Conservation (phyloP, 2,888 invertebrate genomes). For the Ariolimax columbianus region DNA sequence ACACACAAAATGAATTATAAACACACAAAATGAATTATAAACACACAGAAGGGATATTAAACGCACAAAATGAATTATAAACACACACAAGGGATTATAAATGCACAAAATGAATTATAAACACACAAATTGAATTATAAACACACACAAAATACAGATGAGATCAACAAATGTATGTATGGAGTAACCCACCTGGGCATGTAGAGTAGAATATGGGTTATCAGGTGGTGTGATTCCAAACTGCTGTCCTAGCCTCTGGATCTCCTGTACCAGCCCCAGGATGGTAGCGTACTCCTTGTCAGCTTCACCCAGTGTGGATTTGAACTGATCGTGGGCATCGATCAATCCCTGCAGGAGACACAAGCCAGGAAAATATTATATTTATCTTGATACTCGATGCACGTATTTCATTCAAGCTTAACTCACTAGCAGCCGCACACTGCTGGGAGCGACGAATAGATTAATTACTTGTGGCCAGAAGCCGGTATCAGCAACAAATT, state of each 20-base stretch:
- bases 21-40: no score
- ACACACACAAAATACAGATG: not conserved
- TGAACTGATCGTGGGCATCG: constrained; percentile 98
- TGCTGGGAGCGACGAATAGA: no score
- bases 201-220: constrained; percentile 98
- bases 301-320: constrained; percentile 96
- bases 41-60: no score
- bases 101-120: no score
- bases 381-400: not conserved
- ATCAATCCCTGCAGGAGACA: constrained; percentile 86
- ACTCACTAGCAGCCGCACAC: no score
- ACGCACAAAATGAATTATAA: no score
- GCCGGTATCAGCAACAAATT: no score
- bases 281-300: constrained; percentile 98
- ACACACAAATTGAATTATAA: no score
- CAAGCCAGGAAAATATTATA: not conserved
- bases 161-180: not conserved
- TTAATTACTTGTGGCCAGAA: no score
- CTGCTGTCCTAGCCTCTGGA: constrained; percentile 95
- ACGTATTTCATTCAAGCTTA: no score
- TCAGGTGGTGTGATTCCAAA: constrained; percentile 94
- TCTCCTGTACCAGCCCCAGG: constrained; percentile 94
- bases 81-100: no score
- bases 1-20: no score
- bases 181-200: constrained; percentile 88